Conservation (phyloP, 2,113 vertebrate species). For the Sebastes schlegelii region DNA sequence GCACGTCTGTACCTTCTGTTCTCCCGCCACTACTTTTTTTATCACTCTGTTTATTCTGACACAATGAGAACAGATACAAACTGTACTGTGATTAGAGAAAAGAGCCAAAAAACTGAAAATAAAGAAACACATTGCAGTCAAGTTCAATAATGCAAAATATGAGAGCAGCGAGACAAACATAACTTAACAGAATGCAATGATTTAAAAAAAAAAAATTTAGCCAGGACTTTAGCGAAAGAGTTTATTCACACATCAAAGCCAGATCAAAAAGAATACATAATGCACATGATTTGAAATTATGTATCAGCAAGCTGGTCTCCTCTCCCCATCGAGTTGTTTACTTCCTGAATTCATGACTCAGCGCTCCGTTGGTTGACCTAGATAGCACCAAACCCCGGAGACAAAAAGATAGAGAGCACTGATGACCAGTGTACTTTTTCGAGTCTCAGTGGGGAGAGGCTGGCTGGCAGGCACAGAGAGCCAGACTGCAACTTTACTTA, state of each 20-base stretch:
- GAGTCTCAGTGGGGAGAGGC: constrained; percentile 17
- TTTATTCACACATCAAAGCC: constrained; percentile 52
- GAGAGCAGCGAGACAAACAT: background rate
- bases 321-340: constrained; percentile 54
- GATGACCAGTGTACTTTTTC: constrained; percentile 43
- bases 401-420: constrained; percentile 40
- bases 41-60: constrained; percentile 5
- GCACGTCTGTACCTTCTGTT: background rate
- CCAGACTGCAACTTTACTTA: background rate
- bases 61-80: constrained; percentile 31
- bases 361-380: constrained; percentile 64
- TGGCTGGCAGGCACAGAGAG: background rate
- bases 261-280: constrained; percentile 67
- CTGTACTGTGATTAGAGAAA: constrained; percentile 9
- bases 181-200: constrained; percentile 24
- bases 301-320: constrained; percentile 54
- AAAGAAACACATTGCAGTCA: background rate
- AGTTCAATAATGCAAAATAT: constrained; percentile 34
- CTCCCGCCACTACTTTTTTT: background rate
- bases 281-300: constrained; percentile 56
- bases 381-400: constrained; percentile 43
- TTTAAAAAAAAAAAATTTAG: too few relatives aligned
- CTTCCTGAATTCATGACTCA: constrained; percentile 62
- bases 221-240: constrained; percentile 20
- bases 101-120: background rate